Conservation (phyloP, 2,113 vertebrate species). For the Mormoops blainvillei region DNA sequence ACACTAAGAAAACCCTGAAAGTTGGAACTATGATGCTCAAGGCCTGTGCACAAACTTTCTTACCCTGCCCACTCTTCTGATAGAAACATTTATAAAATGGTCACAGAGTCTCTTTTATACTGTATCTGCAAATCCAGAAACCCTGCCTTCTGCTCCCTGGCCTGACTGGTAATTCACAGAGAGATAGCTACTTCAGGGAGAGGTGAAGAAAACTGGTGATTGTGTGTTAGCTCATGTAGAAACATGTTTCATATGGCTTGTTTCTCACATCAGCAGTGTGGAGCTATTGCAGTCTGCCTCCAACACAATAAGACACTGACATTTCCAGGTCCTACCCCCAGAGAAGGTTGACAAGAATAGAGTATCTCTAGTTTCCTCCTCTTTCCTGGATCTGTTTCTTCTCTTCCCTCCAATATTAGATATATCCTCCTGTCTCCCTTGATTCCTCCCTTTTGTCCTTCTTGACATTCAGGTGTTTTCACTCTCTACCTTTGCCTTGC, state of each 20-base stretch:
- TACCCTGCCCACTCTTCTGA: too few species aligned
- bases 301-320: background rate
- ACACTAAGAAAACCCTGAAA: background rate
- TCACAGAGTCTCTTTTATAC: background rate
- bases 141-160: background rate
- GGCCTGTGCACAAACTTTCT: background rate
- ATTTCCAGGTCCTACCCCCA: background rate
- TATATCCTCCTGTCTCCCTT: too few species aligned
- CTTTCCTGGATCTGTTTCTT: background rate
- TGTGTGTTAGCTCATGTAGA: fast-evolving
- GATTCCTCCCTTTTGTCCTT: background rate
- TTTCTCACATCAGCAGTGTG: background rate
- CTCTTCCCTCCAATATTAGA: background rate
- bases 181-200: background rate
- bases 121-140: fast-evolving
- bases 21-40: fast-evolving
- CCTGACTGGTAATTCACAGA: background rate
- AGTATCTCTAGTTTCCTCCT: background rate
- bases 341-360: background rate
- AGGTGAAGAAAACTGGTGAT: background rate
- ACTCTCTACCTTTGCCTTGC: background rate
- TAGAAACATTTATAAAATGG: background rate
- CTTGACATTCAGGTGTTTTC: background rate
- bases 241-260: fast-evolving
- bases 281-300: background rate